phyloP scores from a whole-genome alignment of 1,140 invertebrate species.

The Cyphomyrmex costatus region DNA sequence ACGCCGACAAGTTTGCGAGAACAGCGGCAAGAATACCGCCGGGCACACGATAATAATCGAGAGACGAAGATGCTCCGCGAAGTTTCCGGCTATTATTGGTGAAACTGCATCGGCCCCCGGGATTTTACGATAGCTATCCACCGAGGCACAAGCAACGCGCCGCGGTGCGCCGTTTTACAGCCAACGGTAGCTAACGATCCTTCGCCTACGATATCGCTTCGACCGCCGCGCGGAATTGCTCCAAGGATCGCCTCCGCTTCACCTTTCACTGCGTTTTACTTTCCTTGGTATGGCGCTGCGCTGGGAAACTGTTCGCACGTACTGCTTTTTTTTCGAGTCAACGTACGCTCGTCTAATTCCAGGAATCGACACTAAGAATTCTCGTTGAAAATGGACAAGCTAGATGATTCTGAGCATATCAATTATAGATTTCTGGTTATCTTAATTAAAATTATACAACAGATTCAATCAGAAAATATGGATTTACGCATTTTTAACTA shows the following conservation, averaged over 20 bases:
- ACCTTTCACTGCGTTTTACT: slow-evolving; percentile 38
- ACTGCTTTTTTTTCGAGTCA: not conserved
- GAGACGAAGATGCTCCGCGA: slow-evolving; percentile 11
- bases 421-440: no score
- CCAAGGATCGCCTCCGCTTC: slow-evolving; percentile 31
- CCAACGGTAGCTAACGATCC: slow-evolving; percentile 27
- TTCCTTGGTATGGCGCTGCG: not conserved
- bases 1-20: slow-evolving; percentile 41
- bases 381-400: no score
- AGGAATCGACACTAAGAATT: not conserved
- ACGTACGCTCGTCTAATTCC: not conserved
- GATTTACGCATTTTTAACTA: no score
- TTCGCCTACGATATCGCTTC: slow-evolving; percentile 21
- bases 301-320: not conserved
- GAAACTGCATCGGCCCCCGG: not conserved
- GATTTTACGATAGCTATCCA: slow-evolving; percentile 45
- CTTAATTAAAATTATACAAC: no score
- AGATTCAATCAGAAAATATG: no score
- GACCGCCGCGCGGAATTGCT: not conserved
- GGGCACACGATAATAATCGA: slow-evolving; percentile 39
- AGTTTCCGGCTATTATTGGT: slow-evolving; percentile 45
- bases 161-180: slow-evolving; percentile 18
- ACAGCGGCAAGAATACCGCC: slow-evolving; percentile 42
- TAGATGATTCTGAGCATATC: no score
- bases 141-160: not conserved